Percentiles rank a stretch among this genome's conserved stretches.
phyloP scores from a whole-genome alignment of 2,113 vertebrate species.

The Melozone crissalis region DNA sequence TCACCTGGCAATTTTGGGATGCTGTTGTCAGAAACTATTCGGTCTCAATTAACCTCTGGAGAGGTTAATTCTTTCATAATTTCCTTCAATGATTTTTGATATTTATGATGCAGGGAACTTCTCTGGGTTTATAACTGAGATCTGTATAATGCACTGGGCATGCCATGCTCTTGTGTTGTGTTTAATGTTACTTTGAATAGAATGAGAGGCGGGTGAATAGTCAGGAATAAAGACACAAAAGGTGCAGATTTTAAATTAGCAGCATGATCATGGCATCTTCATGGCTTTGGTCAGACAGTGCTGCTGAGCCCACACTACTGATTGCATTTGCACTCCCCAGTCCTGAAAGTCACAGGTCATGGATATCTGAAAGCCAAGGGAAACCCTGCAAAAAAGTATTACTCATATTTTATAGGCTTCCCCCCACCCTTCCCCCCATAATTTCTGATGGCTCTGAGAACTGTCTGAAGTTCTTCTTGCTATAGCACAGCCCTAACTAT shows the following conservation, averaged over 20 bases:
- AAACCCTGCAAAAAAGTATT: neutral
- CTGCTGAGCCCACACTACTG: neutral
- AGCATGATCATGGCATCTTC: neutral
- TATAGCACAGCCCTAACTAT: neutral
- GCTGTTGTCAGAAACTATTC: neutral
- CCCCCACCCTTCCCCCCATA: accelerated
- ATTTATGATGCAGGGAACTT: neutral
- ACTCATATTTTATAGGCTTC: neutral
- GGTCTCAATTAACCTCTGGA: neutral
- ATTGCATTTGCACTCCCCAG: neutral
- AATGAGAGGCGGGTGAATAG: neutral
- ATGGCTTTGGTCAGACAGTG: neutral
- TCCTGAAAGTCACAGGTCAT: neutral
- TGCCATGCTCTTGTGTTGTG: neutral
- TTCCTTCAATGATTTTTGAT: neutral
- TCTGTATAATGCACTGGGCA: neutral
- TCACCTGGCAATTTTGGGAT: neutral
- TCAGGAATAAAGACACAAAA: neutral
- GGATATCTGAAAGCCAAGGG: neutral
- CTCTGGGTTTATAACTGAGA: neutral
- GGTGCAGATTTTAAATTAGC: neutral
- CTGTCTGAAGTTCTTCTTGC: neutral
- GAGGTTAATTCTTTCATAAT: neutral
- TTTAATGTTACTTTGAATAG: neutral
- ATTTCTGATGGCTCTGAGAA: neutral